Base-by-base conservation (phyloP, 1,140 invertebrate genomes). In the Drosophila suzukii region DNA sequence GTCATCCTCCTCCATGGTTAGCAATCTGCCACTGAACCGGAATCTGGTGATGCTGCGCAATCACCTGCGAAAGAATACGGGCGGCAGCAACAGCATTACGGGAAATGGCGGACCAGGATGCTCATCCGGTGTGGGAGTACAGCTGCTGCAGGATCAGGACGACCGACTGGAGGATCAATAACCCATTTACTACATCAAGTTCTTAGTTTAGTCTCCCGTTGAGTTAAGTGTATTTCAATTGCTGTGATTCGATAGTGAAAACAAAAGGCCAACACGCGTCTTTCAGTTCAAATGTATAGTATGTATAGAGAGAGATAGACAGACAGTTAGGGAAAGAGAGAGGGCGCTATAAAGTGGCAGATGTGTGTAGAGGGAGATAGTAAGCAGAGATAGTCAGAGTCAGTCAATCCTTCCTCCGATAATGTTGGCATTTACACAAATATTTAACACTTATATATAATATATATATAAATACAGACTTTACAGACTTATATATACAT, bases 281-380 rank as follows among this genome's bases (percentile, higher is more conserved):
- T 79, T 91, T 91, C 80, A 91, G 91, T 91, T 91, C 90, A 91
- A 91, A 91, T 91, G 82, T 91, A 91, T 84, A 91, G 91, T 91
- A 80, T 86, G 75, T 90, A 85, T 78, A 66, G 53, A 70, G 50
- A 77, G 65, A 76, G 74, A 73, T 58, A 70, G 71, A 75, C 43
- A 74, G 56, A 55, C 38, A 74, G 62, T 56, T 58, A 50, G 44
- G 49, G 50, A 68, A 54, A 15, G 41, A 36, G 70, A 63, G 10
- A 44, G 41, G 20, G 20, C 20, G 53, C 47, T 32, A 38, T 41
- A 49, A 30, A 62, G 61, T 36, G 27, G 54, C 13, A 20, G 56
- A 57, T 36, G 41, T 41, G 43, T 20, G 12, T 12, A 53, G 41
- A 43, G 34, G 24, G 46, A 54, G 27, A 49, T 34, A 20, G 49